Evolutionary conservation across 2,113 vertebrate genomes (phyloP).

Genomic region (Cyanistes caeruleus): DNA sequence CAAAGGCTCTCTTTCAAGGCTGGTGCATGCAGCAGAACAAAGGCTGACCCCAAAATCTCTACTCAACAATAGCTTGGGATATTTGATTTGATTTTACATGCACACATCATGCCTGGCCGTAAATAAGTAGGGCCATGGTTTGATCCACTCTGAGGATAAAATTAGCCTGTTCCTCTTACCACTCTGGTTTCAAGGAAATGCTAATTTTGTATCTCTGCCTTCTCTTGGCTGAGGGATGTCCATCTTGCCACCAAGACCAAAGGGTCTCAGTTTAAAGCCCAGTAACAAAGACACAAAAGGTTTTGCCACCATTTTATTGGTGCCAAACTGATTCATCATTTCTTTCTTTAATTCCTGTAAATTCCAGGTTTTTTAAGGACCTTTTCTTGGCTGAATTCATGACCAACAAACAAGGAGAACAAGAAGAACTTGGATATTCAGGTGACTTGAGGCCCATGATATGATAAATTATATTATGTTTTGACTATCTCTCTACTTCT

Average conservation of each 20-base stretch:
- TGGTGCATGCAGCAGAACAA: slow-evolving; percentile 44
- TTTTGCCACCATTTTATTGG: background rate
- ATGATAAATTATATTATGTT: background rate
- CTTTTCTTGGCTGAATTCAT: background rate
- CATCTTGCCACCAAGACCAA: background rate
- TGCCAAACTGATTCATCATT: background rate
- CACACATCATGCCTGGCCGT: slow-evolving; percentile 27
- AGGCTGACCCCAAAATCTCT: slow-evolving; percentile 16
- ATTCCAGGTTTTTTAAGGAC: background rate
- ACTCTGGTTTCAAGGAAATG: background rate
- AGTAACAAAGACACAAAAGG: background rate
- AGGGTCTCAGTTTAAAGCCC: background rate
- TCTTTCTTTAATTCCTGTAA: background rate
- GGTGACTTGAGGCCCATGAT: background rate
- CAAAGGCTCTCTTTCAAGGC: slow-evolving; percentile 38
- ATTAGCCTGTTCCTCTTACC: background rate
- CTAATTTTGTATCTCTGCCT: background rate
- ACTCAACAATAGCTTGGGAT: slow-evolving; percentile 29
- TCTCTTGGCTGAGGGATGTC: background rate
- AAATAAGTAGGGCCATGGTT: background rate
- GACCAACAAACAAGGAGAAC: background rate
- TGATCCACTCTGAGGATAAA: background rate
- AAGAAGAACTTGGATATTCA: background rate
- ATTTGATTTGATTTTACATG: slow-evolving; percentile 50
- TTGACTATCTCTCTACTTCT: background rate